Evolutionary conservation across 37 sponge, comb jelly and placozoan genomes (phyloP).

Genomic region (Oopsacas minuta): DNA sequence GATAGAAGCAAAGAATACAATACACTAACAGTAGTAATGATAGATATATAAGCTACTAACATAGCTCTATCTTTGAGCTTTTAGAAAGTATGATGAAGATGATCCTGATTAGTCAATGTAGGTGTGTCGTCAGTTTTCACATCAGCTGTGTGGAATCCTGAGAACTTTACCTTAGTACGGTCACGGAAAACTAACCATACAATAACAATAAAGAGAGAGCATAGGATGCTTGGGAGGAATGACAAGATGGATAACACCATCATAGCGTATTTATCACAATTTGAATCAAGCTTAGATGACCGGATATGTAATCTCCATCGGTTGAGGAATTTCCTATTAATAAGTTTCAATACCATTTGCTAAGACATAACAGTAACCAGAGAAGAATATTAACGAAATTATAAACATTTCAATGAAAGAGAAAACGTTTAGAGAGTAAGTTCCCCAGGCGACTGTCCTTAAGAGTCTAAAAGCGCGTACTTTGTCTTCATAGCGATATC

Average conservation of each 20-base stretch:
- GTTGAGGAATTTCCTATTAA: too few relatives aligned
- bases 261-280: too few relatives aligned
- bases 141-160: not conserved
- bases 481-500: not conserved
- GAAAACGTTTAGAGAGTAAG: not conserved
- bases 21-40: not conserved
- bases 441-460: not conserved
- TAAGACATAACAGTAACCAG: too few relatives aligned
- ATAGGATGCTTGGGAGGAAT: conserved; percentile 44
- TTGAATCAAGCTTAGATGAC: too few relatives aligned
- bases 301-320: too few relatives aligned
- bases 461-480: not conserved
- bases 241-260: too few relatives aligned
- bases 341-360: too few relatives aligned
- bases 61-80: not conserved
- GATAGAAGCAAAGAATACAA: not conserved
- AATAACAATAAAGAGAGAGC: not conserved
- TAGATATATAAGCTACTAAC: not conserved
- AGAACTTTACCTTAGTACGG: not conserved
- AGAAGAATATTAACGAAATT: not conserved
- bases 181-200: not conserved
- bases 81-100: not conserved
- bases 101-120: not conserved
- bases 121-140: not conserved
- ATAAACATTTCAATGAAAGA: not conserved